A percentile compares a stretch with the other conserved stretches of the same genome.
phyloP scores from a whole-genome alignment of 92 coral and sea anemone species.

The Bergia sp. region DNA sequence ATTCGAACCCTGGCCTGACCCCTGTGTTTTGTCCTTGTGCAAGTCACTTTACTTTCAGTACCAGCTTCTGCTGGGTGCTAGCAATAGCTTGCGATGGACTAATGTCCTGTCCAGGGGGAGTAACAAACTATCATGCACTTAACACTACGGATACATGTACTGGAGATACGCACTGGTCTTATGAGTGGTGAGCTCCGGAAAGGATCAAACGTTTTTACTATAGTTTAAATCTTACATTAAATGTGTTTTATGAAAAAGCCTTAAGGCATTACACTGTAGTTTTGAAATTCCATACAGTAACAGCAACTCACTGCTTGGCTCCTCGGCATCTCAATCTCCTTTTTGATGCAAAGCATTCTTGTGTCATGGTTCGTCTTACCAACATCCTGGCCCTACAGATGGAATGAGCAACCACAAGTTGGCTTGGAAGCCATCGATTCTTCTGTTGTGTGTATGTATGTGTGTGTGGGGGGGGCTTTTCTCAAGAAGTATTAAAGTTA shows the following conservation, averaged over 20 bases:
- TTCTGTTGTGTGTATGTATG: not conserved
- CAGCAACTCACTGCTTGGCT: conserved; percentile 78
- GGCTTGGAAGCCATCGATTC: not conserved
- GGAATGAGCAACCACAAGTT: not conserved
- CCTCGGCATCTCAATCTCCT: conserved; percentile 90
- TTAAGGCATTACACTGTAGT: not conserved
- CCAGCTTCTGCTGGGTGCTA: too few species aligned
- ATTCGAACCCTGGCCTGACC: too few species aligned
- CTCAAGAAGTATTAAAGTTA: too few species aligned
- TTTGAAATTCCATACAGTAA: not conserved
- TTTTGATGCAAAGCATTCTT: conserved; percentile 89
- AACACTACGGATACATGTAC: too few species aligned
- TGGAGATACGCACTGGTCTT: too few species aligned
- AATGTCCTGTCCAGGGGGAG: too few species aligned
- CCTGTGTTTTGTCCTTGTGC: too few species aligned
- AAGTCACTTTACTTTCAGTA: too few species aligned
- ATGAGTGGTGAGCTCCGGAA: too few species aligned
- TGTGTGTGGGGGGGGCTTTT: too few species aligned
- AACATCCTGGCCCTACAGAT: conserved; percentile 83
- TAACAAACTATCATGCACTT: too few species aligned
- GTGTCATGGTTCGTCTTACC: conserved; percentile 89
- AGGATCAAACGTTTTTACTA: not conserved
- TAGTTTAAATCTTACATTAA: not conserved
- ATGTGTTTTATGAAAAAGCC: not conserved
- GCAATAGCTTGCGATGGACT: too few species aligned